phyloP scores from a whole-genome alignment of 2,888 invertebrate species.

The Syritta pipiens region DNA sequence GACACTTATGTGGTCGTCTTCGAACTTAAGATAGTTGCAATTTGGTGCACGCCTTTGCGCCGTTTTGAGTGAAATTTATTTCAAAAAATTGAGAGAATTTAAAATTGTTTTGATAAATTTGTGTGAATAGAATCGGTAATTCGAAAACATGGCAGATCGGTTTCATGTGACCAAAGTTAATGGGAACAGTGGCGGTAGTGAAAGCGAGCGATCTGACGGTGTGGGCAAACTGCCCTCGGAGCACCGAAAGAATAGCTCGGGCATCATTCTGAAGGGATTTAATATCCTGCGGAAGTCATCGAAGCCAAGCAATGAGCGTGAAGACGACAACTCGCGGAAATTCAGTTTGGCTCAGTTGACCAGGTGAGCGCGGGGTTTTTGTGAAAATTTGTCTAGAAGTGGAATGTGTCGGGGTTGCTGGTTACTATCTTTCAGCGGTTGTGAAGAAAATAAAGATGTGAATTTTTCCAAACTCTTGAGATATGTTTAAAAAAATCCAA shows the following conservation, averaged over 20 bases:
- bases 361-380: slow-evolving; percentile 75
- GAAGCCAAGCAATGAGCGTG: slow-evolving; percentile 45
- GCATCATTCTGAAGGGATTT: slow-evolving; percentile 58
- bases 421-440: too few species aligned
- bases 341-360: slow-evolving; percentile 78
- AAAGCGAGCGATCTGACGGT: slow-evolving; percentile 46
- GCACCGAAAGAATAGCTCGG: slow-evolving; percentile 26
- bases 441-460: too few species aligned
- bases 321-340: slow-evolving; percentile 74
- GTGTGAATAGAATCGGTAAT: background rate
- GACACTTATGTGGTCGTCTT: background rate
- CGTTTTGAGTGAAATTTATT: too few species aligned
- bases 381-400: too few species aligned
- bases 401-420: too few species aligned
- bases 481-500: too few species aligned
- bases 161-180: slow-evolving; percentile 75
- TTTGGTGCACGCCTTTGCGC: too few species aligned
- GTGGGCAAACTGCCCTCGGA: slow-evolving; percentile 32
- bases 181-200: slow-evolving; percentile 64
- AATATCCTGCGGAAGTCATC: slow-evolving; percentile 73
- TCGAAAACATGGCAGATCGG: slow-evolving; percentile 73
- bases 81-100: background rate
- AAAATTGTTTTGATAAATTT: background rate
- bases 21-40: background rate
- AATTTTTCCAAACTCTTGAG: too few species aligned